Conservation (phyloP, 2,797 vertebrate species). For the Typhlichthys eigenmanni region DNA sequence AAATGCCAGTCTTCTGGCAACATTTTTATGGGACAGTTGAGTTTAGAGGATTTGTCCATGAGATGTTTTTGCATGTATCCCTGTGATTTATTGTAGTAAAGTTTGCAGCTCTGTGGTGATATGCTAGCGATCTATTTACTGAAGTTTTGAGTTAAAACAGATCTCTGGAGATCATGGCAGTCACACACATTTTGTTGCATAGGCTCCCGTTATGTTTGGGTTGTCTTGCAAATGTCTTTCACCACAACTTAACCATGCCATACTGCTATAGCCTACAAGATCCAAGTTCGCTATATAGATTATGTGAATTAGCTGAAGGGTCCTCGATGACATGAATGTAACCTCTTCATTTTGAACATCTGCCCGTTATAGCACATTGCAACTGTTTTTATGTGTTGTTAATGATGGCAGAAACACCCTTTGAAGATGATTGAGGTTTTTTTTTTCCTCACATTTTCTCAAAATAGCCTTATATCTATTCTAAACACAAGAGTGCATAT, state of each 20-base stretch:
- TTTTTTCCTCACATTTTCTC: too few species aligned
- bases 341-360: constrained; percentile 11
- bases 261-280: constrained; percentile 21
- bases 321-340: background rate
- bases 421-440: constrained; percentile 36
- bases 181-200: constrained; percentile 58
- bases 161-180: constrained; percentile 44
- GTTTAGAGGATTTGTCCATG: constrained; percentile 36
- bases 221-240: constrained; percentile 20
- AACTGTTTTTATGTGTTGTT: constrained; percentile 27
- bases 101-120: constrained; percentile 71
- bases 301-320: background rate
- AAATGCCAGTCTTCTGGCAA: constrained; percentile 58
- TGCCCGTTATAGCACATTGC: constrained; percentile 44
- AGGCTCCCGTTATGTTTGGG: constrained; percentile 24
- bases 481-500: constrained; percentile 35
- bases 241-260: constrained; percentile 27
- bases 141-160: constrained; percentile 42
- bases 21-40: constrained; percentile 45
- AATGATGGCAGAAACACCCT: constrained; percentile 26
- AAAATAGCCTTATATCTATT: too few species aligned
- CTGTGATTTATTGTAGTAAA: constrained; percentile 42
- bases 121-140: constrained; percentile 37
- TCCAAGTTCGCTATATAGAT: constrained; percentile 25
- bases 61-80: constrained; percentile 48